Evolutionary conservation across 2,113 vertebrate species (phyloP), one percentile per base, ranked within the genome.

Genomic region (Peromyscus leucopus): DNA sequence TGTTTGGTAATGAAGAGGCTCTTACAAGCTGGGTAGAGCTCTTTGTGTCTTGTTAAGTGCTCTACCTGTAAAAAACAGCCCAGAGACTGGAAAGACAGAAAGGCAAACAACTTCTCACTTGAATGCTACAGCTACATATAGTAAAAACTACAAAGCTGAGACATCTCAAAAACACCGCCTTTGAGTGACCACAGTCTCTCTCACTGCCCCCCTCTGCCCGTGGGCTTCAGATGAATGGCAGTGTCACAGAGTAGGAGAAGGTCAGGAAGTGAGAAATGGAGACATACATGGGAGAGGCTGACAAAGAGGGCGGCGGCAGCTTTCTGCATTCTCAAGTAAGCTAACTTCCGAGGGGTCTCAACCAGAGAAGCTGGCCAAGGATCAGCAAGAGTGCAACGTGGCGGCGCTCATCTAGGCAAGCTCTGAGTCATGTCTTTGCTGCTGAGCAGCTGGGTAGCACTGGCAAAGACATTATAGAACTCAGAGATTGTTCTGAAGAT

Each of bases 361-460:
- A 15, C 0, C 2, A 28, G 8, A 85, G 31, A 65, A 21, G 24
- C 19, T 48, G 5, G 46, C 11, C 16, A 10, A 22, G 19, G 24
- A 13, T 28, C 48, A 2, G 21, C 15, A 19, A 7, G 8, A 71
- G 5, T 13, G 26, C 17, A 57, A 9, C 10, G 8, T 51, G 3
- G 48, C 26, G 3, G 10, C 55, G 55, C 12, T 13, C 2, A 3
- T 26, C 59, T 2, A 10, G 0, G 31, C 13, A 7, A 33, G 19
- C 26, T 48, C 1, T 8, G 33, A 80, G 33, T 48, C 65, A 17
- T 1, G 48, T 7, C 48, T 59, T 71, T 67, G 83, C 19, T n/a
- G 46, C 36, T 39, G 28, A 67, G n/a, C 51, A 55, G 6, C 33
- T 55, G 6, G 16, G 57, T 15, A 87, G 55, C 10, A 3, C 31